These are phyloP conservation scores for Battus philenor DNA, from an alignment of 1,140 invertebrate genomes.

Conservation along the genomic window DNA sequence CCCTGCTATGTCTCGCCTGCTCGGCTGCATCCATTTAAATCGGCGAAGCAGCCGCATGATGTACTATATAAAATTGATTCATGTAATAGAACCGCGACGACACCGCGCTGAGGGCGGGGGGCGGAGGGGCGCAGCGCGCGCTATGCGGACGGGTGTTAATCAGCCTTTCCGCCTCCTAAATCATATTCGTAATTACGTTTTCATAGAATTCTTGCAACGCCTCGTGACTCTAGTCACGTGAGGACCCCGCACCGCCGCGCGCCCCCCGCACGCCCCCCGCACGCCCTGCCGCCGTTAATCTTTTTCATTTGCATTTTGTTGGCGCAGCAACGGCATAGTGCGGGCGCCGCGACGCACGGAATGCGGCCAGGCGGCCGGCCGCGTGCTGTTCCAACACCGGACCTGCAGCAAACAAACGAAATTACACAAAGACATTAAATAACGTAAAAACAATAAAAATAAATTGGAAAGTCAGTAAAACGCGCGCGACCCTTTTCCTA, in stretches of 20 bases:
- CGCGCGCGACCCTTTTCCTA: too few species aligned
- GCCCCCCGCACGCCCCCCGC: neutral
- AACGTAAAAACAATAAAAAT: too few species aligned
- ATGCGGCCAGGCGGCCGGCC: too few species aligned
- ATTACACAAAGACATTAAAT: too few species aligned
- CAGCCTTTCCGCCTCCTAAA: constrained; percentile 3
- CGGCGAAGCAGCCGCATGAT: too few species aligned
- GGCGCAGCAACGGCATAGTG: constrained; percentile 1
- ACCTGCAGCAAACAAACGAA: too few species aligned
- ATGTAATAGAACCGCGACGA: too few species aligned
- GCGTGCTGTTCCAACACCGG: too few species aligned
- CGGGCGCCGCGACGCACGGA: neutral
- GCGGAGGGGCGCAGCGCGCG: neutral
- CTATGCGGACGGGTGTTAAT: constrained; percentile 6
- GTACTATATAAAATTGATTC: too few species aligned
- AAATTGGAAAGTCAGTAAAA: too few species aligned
- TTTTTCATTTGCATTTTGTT: constrained; percentile 9
- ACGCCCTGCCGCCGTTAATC: neutral
- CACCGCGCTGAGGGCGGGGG: neutral
- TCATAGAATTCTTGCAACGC: neutral
- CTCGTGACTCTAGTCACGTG: neutral
- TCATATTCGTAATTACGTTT: constrained; percentile 7
- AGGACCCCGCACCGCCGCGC: neutral
- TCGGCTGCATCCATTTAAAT: too few species aligned
- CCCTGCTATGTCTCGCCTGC: too few species aligned